Evolutionary conservation across 2,113 vertebrate genomes (phyloP), one percentile per base, ranked within the genome.

Genomic region (Hypomesus transpacificus): DNA sequence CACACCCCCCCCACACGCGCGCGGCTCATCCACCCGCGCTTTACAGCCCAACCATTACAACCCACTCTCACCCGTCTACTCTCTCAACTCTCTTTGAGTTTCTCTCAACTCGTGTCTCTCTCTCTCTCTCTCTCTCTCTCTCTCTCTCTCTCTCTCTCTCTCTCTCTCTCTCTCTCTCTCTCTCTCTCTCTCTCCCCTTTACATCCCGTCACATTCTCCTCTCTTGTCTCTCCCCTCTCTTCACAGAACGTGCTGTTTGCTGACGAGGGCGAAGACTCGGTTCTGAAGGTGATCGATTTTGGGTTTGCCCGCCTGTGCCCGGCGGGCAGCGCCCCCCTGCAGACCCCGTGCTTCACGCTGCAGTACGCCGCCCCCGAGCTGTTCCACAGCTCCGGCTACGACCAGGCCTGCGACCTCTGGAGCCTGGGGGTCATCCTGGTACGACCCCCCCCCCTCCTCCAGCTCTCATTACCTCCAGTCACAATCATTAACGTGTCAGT

Each of bases 391-490:
- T 91, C 93, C 0, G 95, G 95, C 21, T 96, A 97, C 14, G 95
- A 96, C 73, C 93, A 97, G 82, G 93, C 94, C 63, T 96, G 95
- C 1, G 95, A 97, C 84, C 93, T 96, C 78, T 97, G 95, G 95
- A 97, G 95, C 84, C 92, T 97, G 0, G 95, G 95, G 3, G 95
- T 97, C 80, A 95, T 97, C 69, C 83, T 97, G 94, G 95, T 96
- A 28, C 60, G 2, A 3, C 26, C 7, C 3, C 14, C 24, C 18
- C 24, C 52, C 20, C 20, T 60, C 24, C 24, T 16, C 17, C 26
- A 62, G 26, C 24, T 62, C 14, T 31, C 14, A 62, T 34, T 31
- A 62, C 13, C 28, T 3, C 4, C 20, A 16, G 8, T 0, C 14
- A 26, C 51, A 5, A 14, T 46, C 1, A 7, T 82, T 57, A 7